phyloP scores from a whole-genome alignment of 2,888 invertebrate species.

The Camponotus fellah region DNA sequence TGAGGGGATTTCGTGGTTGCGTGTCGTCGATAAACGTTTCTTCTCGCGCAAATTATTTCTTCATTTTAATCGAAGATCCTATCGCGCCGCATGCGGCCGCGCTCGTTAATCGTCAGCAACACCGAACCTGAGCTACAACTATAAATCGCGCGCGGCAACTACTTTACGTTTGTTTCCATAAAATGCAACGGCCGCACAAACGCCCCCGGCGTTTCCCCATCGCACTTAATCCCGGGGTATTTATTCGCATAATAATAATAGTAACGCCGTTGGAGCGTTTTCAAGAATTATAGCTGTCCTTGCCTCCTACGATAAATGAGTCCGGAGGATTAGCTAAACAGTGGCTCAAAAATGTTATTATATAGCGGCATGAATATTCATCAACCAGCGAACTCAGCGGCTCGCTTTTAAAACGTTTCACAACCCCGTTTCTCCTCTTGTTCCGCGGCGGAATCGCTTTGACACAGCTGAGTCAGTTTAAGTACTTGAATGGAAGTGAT shows the following conservation, averaged over 20 bases:
- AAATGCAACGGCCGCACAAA: slow-evolving; percentile 67
- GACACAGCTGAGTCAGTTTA: slow-evolving; percentile 57
- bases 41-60: slow-evolving; percentile 29
- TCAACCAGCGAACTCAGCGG: slow-evolving; percentile 76
- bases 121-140: slow-evolving; percentile 58
- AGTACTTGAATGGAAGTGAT: slow-evolving; percentile 56
- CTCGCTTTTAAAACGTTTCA: slow-evolving; percentile 75
- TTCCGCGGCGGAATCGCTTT: slow-evolving; percentile 47
- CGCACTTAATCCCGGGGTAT: slow-evolving; percentile 82
- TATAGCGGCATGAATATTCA: slow-evolving; percentile 86
- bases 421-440: slow-evolving; percentile 47
- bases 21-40: slow-evolving; percentile 1
- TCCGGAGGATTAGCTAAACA: slow-evolving; percentile 86
- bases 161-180: slow-evolving; percentile 68
- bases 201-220: slow-evolving; percentile 70
- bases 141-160: slow-evolving; percentile 58
- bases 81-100: slow-evolving; percentile 14
- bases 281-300: slow-evolving; percentile 86
- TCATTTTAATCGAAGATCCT: slow-evolving; percentile 39
- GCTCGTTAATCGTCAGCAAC: slow-evolving; percentile 57
- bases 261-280: slow-evolving; percentile 85
- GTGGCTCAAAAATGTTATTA: slow-evolving; percentile 86
- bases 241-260: slow-evolving; percentile 85
- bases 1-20: not conserved
- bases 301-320: slow-evolving; percentile 85